Evolutionary conservation across 2,113 vertebrate genomes (phyloP), one percentile per base, ranked within the genome.

Genomic region (Dissostichus mawsoni): DNA sequence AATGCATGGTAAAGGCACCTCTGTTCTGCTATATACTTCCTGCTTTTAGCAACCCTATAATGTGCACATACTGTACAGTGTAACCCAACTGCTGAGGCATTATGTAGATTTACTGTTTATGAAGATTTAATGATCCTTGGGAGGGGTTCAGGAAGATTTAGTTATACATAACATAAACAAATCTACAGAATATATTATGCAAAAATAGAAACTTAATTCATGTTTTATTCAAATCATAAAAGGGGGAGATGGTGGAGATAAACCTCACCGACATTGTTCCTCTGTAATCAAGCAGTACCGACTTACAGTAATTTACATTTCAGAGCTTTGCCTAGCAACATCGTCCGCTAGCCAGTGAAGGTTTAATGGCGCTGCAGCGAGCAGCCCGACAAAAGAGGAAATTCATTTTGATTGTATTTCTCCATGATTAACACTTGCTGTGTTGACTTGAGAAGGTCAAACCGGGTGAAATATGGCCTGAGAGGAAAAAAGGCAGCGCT

Each of bases 361-460:
- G 53, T 85, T 84, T 74, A 85, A 78, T 69, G 77, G 65, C 62
- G 55, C 53, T 0, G 20, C 64, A 76, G 50, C 41, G 63, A 81
- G 50, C 47, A 47, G 18, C 51, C 64, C 68, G 59, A 85, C 74
- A 82, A 76, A 87, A 71, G 52, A 65, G 67, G 58, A 82, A 83
- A 86, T 84, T 51, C 45, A 59, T 73, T 83, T 73, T 67, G 33
- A 85, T 85, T 71, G 69, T 86, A 66, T 87, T 58, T 56, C 71
- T 76, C 78, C 33, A 66, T 82, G 81, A 91, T 90, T 92, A 91
- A 91, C 90, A 84, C 76, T 69, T 79, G 84, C 76, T 89, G 84
- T 85, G 86, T 90, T 87, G 88, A 82, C 76, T 87, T 41, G 69
- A 88, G 87, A 93, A 87, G 90, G 88, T 91, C 87, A 83, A 77